Evolutionary conservation across 2,113 vertebrate genomes (phyloP), one percentile per base, ranked within the genome.

Genomic region (Lagopus leucura): DNA sequence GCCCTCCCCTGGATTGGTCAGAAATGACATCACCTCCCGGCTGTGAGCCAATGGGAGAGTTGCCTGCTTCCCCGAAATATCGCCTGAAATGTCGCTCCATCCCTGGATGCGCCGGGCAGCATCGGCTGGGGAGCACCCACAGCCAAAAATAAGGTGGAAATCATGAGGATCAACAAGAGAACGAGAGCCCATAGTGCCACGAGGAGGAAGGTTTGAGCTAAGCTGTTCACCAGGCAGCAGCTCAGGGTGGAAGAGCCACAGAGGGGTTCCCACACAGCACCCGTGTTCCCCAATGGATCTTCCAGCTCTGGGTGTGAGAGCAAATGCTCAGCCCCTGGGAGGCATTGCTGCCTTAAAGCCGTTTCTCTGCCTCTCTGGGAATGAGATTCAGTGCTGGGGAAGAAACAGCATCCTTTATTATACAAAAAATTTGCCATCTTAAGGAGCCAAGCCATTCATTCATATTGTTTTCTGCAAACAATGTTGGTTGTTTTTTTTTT

Each of bases 11-110:
- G 3, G 89, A 91, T 87, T 87, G 89, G 89, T 13, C 42, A 82
- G 57, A 71, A 75, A 91, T 91, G 36, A 91, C 83, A 82, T 91
- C 89, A 91, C 17, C 70, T 9, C 32, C 15, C 10, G 6, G 48
- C 57, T 28, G 36, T 1, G 7, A 75, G 24, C 89, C 76, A 91
- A 91, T 86, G 36, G 70, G 42, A 82, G 83, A 75, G 55, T 64
- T 21, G 20, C 47, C 30, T 81, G 76, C 76, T 14, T 4, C 55
- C 27, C 89, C 40, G 18, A 69, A 75, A 55, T 69, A 47, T 79
- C 60, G 13, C 38, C 81, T 28, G 15, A 21, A 27, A 10, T n/a
- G 13, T 12, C 21, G 6, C 32, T 52, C 36, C 52, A 19, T 1
- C 9, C 72, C 42, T 16, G 60, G 34, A 16, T 63, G 60, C 36